Percentiles rank a stretch among this genome's conserved stretches.
phyloP scores from a whole-genome alignment of 2,797 vertebrate genomes.

The Crax fasciolata region DNA sequence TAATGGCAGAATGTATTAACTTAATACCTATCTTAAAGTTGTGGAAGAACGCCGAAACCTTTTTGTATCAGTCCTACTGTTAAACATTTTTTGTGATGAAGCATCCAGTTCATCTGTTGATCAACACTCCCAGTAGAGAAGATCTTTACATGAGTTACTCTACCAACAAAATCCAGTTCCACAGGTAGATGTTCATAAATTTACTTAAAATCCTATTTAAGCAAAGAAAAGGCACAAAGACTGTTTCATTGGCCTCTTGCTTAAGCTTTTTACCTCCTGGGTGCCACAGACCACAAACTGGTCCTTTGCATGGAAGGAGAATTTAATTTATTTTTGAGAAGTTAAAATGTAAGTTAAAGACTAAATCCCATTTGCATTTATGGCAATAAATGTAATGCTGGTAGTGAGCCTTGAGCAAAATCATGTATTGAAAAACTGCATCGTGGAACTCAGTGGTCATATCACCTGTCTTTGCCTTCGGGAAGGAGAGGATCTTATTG shows the following conservation, averaged over 20 bases:
- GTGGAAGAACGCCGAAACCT: not conserved
- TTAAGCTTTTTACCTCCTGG: constrained; percentile 9
- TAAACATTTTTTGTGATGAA: not conserved
- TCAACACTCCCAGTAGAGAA: not conserved
- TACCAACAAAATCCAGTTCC: not conserved
- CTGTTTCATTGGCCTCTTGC: not conserved
- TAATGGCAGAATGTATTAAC: not conserved
- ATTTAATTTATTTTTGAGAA: constrained; percentile 18
- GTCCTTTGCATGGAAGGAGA: not conserved
- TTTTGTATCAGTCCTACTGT: not conserved
- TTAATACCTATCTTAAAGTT: not conserved
- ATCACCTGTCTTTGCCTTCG: not conserved
- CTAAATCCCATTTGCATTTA: not conserved
- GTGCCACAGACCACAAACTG: not conserved
- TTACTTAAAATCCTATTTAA: not conserved
- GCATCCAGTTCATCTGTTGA: not conserved
- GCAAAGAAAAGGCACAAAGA: not conserved
- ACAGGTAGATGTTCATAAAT: not conserved
- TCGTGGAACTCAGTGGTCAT: not conserved
- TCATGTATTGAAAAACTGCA: not conserved
- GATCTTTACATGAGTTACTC: not conserved
- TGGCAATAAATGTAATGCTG: not conserved
- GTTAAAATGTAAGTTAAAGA: constrained; percentile 20
- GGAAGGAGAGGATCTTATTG: not conserved
- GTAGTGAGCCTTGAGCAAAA: not conserved